Evolutionary conservation across 2,888 invertebrate species (phyloP), one percentile per base, ranked within the genome.

Genomic region (Leucozona laternaria): DNA sequence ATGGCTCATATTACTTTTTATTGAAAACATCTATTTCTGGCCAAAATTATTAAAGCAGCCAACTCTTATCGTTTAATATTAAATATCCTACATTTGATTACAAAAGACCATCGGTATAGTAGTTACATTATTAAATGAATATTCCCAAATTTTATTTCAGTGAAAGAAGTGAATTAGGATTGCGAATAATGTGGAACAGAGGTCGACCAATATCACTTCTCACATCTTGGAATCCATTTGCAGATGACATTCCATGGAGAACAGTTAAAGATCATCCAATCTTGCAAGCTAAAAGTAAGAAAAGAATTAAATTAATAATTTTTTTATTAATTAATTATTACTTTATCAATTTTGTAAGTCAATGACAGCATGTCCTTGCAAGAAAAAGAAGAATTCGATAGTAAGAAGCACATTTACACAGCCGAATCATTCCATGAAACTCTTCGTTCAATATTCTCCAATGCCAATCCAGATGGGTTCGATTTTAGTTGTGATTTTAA

Each of bases 191-290:
- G 93, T 97, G 97, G 96, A 96, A 96, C 90, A 95, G 95, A 89
- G 96, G 96, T 0, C 94, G 95, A 90, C 95, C 96, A 0, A 90
- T 96, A 53, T 93, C 95, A 43, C 91, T 96, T 89, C 94, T 94
- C 88, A 95, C 95, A n/a, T 95, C 95, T 80, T 97, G 97, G 97
- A 97, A 97, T 92, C 97, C 97, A 0, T 97, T 97, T 93, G 95
- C 95, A 88, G 95, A 95, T 81, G 95, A 96, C 79, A 95, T 97
- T 85, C 97, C 97, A 0, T 96, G 95, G 93, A 92, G 95, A 40
- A 97, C 97, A 0, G 95, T 96, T 89, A 95, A 96, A 0, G 96
- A 96, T 75, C 97, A 97, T 92, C 97, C 97, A 8, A 94, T 96
- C 45, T 95, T 94, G 90, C 95, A 95, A 94, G 95, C 95, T 90